Evolutionary conservation across 2,888 invertebrate species (phyloP), one percentile per base, ranked within the genome.

Genomic region (Oxyscelio sp.): DNA sequence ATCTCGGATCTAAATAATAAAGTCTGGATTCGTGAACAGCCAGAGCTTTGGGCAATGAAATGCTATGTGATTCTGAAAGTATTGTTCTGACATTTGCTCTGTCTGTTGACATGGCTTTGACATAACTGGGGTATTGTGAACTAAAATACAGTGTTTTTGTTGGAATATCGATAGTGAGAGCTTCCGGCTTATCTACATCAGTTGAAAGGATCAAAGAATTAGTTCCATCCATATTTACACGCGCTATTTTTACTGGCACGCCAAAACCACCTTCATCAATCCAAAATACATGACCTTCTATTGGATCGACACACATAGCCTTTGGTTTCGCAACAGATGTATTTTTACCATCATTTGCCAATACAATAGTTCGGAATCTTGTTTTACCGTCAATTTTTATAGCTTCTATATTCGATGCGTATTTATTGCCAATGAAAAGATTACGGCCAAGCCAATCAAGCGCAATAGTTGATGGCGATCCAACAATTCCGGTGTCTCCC

Each of bases 381-480:
- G 96, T 95, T 92, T 98, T 97, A 0, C 98, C 97, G 91, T 98
- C 98, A 0, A 98, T 96, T 87, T 97, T 96, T 0, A 99, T 96
- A 0, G 98, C 96, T 94, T 99, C 99, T 85, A 99, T 97, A 87
- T 98, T 99, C 70, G 98, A 97, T 0, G 98, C 98, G 2, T 97
- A 95, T 40, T 97, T 96, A 91, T 99, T 99, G 24, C 98, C 98
- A 93, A 99, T 97, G 93, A 97, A 99, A 38, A 99, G 94, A 94
- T 99, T 99, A 70, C 99, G 95, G 3, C 99, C 99, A 21, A 99
- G 95, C 99, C 99, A 99, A 93, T 99, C 99, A 91, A 99, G 98
- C 0, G 99, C 99, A 45, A 99, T 96, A 0, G 98, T 96, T 38
- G 97, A 97, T 0, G 99, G 98, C 0, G 98, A 97, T 0, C 99